A percentile compares a stretch with the other conserved stretches of the same genome.
Conservation (phyloP, 2,888 invertebrate genomes). For the Apamea monoglypha region DNA sequence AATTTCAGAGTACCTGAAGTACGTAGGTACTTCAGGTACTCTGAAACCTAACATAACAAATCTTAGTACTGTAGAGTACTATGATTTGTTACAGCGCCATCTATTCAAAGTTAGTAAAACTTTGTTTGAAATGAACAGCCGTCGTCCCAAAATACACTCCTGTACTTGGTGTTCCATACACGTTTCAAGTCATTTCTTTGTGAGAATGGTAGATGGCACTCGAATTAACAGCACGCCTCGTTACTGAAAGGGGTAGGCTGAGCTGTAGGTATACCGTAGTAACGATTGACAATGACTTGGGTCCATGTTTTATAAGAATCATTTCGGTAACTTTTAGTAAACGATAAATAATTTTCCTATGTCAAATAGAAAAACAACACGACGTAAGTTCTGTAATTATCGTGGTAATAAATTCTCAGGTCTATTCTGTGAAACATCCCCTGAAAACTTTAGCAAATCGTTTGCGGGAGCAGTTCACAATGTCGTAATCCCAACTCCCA, state of each 20-base stretch:
- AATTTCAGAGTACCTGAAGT: slow-evolving; percentile 18
- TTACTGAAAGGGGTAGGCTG: not conserved
- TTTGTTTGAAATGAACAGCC: slow-evolving; percentile 9
- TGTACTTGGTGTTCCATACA: not conserved
- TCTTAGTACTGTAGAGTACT: no score
- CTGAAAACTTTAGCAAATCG: not conserved
- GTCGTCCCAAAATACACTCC: slow-evolving; percentile 1
- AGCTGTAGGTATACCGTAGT: not conserved
- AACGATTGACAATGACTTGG: not conserved
- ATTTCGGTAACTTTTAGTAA: not conserved
- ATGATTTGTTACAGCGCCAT: slow-evolving; percentile 58
- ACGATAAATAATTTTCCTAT: not conserved
- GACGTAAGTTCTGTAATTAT: not conserved
- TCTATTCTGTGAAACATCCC: not conserved
- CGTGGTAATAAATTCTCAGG: not conserved
- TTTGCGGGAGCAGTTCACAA: not conserved
- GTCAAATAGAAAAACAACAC: not conserved
- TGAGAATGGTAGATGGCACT: slow-evolving; percentile 56
- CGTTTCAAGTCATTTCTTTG: slow-evolving; percentile 10
- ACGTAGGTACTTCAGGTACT: no score
- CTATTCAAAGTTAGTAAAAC: slow-evolving; percentile 49
- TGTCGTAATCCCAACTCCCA: not conserved
- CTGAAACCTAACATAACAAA: no score
- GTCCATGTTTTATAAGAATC: not conserved
- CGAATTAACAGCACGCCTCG: not conserved